Conservation (phyloP, 2,888 invertebrate species). For the Napeogenes sylphis region DNA sequence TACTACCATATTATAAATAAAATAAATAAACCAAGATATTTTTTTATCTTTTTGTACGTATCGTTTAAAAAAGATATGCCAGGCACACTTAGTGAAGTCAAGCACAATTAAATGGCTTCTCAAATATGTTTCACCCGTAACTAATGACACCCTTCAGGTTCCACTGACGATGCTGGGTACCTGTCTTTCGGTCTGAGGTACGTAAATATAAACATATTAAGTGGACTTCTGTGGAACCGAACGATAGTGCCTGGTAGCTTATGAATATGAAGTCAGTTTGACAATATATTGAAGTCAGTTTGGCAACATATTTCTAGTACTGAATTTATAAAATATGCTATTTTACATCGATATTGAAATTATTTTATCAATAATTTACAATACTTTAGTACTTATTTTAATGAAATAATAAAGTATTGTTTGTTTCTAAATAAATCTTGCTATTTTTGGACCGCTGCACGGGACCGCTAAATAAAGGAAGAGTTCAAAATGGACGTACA, state of each 20-base stretch:
- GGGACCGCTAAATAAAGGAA: no score
- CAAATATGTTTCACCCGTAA: conserved; percentile 25
- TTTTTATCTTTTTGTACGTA: no score
- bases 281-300: background rate
- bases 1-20: background rate
- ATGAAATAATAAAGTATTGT: no score
- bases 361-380: no score
- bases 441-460: no score
- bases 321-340: no score
- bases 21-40: background rate
- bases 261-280: background rate
- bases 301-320: no score
- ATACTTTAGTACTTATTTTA: no score
- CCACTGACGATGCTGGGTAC: conserved; percentile 17
- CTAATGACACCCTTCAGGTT: conserved; percentile 24
- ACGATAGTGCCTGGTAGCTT: background rate
- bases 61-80: no score
- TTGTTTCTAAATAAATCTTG: no score
- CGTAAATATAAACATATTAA: conserved; percentile 21
- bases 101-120: conserved; percentile 16
- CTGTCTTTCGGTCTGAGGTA: conserved; percentile 16
- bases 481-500: no score
- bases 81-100: background rate
- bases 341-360: no score
- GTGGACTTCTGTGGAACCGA: background rate